A percentile compares a stretch with the other conserved stretches of the same genome.
phyloP scores from a whole-genome alignment of 2,888 invertebrate species.

The Megalurothrips usitatus region DNA sequence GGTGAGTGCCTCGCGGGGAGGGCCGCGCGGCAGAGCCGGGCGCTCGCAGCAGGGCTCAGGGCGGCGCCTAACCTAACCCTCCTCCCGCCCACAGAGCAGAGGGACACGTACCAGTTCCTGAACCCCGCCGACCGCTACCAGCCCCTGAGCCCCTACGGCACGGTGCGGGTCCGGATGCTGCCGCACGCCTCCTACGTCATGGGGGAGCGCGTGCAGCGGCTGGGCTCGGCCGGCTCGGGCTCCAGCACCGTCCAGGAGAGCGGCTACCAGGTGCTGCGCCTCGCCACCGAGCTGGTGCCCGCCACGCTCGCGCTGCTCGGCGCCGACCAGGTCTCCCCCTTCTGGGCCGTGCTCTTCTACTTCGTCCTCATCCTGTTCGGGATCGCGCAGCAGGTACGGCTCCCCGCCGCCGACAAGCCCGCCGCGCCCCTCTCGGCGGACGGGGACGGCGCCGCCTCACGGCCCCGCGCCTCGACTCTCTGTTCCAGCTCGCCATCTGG shows the following conservation, averaged over 20 bases:
- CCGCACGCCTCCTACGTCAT: slow-evolving; percentile 66
- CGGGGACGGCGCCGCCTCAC: not conserved
- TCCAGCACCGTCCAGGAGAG: slow-evolving; percentile 43
- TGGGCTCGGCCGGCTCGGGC: slow-evolving; percentile 44
- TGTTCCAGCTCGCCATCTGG: slow-evolving; percentile 72
- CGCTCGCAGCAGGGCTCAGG: too few species aligned
- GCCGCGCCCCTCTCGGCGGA: too few species aligned
- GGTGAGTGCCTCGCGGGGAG: slow-evolving; percentile 56
- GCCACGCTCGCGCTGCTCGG: slow-evolving; percentile 69
- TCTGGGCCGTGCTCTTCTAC: slow-evolving; percentile 85
- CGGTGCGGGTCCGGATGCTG: slow-evolving; percentile 63
- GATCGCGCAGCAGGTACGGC: slow-evolving; percentile 68
- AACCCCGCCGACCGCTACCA: slow-evolving; percentile 47
- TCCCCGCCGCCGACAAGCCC: not conserved
- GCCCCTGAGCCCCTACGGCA: slow-evolving; percentile 57
- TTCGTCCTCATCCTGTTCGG: slow-evolving; percentile 80
- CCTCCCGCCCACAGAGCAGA: slow-evolving; percentile 55
- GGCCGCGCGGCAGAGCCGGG: too few species aligned
- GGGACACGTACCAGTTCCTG: slow-evolving; percentile 66
- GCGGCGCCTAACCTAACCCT: too few species aligned
- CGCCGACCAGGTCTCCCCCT: slow-evolving; percentile 45
- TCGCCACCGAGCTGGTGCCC: slow-evolving; percentile 87
- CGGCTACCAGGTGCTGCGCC: slow-evolving; percentile 70
- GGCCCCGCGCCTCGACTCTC: not conserved
- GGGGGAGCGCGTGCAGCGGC: slow-evolving; percentile 62